Base-by-base conservation (phyloP, 1,140 invertebrate species). In the Heliconius melpomene region DNA sequence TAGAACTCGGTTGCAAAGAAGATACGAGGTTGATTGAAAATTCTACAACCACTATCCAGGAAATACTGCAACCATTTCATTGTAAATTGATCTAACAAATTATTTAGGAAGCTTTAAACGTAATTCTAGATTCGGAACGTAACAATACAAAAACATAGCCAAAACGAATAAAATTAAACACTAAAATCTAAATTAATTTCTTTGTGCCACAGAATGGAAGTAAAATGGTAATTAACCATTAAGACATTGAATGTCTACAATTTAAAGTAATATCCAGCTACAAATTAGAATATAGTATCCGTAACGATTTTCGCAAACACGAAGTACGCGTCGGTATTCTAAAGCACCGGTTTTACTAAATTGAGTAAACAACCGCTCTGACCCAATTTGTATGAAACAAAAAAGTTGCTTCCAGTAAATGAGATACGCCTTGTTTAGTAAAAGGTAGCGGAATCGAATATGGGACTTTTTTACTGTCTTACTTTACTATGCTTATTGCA, bases 281-380 rank as follows among this genome's bases (percentile, higher is more conserved):
- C 70, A 66, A 77, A 54, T 77, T 71, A 72, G 29, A 72, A 77
- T 72, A 75, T 38, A 32, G 46, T 77, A 77, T 46, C 57, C 66
- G 29, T n/a, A 77, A 77, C 76, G 52, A 72, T 38, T 46, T 52
- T 74, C n/a, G 60, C 32, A 74, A 74, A 79, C 60, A 75, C 26
- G 18, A 75, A 80, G 36, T 32, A 80, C 74, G 60, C 78, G 26
- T 70, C 46, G 38, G 50, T 74, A 79, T 52, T 74, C 11, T 75
- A 76, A 75, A 75, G 71, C 60, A 75, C 50, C 66, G 57, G 70
- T 75, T 76, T 80, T 76, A 80, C 79, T 76, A 72, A 80, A 80
- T 80, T 76, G 70, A 80, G 79, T 80, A 80, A 76, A 80, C 79
- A 80, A 73, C 36, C 46, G 72, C 23, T 75, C 38, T 72, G 74